Evolutionary conservation across 1,140 invertebrate species (phyloP).

Genomic region (Aphis craccivora): DNA sequence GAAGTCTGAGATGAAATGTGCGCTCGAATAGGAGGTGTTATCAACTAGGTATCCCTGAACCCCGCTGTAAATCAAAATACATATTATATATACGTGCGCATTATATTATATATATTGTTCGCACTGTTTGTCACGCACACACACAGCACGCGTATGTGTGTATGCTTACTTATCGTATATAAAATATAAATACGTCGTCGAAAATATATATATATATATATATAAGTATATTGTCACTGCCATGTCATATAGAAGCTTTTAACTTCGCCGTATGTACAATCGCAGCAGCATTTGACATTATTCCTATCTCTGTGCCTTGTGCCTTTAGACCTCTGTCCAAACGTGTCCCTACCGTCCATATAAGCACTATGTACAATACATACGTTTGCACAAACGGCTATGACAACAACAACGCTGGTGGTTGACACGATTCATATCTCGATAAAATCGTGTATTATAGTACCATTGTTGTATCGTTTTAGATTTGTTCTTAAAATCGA

Average conservation of each 20-base stretch:
- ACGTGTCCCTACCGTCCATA: not conserved
- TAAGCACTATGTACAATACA: not conserved
- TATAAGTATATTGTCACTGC: not conserved
- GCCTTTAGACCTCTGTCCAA: slow-evolving; percentile 25
- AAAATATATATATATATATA: too few relatives aligned
- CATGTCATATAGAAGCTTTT: not conserved
- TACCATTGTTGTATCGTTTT: not conserved
- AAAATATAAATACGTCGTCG: slow-evolving; percentile 8
- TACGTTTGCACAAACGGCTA: not conserved
- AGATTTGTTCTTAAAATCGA: not conserved
- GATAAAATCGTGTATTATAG: not conserved
- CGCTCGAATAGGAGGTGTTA: slow-evolving; percentile 23
- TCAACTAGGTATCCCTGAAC: slow-evolving; percentile 2
- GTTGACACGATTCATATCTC: not conserved
- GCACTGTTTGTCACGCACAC: slow-evolving; percentile 18
- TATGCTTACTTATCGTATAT: not conserved
- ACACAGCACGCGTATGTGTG: not conserved
- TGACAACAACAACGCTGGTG: not conserved
- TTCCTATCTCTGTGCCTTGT: not conserved
- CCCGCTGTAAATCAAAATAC: not conserved
- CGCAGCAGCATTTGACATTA: not conserved
- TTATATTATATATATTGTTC: slow-evolving; percentile 30
- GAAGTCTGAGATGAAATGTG: not conserved
- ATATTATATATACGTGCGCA: not conserved
- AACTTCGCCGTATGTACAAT: not conserved